Base-by-base conservation (phyloP, 1,140 invertebrate species). In the Leptestheria dahalacensis region DNA sequence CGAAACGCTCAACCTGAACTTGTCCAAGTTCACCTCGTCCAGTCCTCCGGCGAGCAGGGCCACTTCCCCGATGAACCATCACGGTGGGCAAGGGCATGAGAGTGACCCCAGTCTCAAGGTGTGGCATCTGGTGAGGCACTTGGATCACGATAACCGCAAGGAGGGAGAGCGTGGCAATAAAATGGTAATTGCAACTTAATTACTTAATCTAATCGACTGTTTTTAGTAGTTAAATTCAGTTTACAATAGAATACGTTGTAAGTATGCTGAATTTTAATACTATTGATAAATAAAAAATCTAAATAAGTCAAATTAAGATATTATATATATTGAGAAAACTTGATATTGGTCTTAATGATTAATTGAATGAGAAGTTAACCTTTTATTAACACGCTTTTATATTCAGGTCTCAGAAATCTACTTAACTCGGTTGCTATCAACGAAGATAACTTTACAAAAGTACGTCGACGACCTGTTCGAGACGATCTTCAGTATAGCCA, bases 361-460 rank as follows among this genome's bases (percentile, higher is more conserved):
- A n/a, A n/a, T n/a, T n/a, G n/a, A n/a, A n/a, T n/a, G n/a, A n/a
- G n/a, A n/a, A n/a, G n/a, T n/a, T n/a, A n/a, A n/a, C n/a, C n/a
- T n/a, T n/a, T n/a, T n/a, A n/a, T n/a, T n/a, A n/a, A n/a, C n/a
- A n/a, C n/a, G n/a, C n/a, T n/a, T n/a, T n/a, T n/a, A n/a, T n/a
- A n/a, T n/a, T n/a, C n/a, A n/a, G n/a, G n/a, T 99, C 0, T 96
- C 94, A 0, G 97, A 99, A 77, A 98, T 99, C 66, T 99, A 99
- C 74, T 79, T 99, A 26, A 99, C 96, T 23, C 82, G 96, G 71
- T 79, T 99, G 66, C 76, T 99, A 33, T 93, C 96, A 20, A 99
- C 96, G 28, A 99, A 98, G 78, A 91, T 93, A 65, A 97, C 94
- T 2, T 74, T 98, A 59, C 94, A 99, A 73, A 96, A 97, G 72